Evolutionary conservation across 2,888 invertebrate genomes (phyloP).

Genomic region (Polydrusus tereticollis): DNA sequence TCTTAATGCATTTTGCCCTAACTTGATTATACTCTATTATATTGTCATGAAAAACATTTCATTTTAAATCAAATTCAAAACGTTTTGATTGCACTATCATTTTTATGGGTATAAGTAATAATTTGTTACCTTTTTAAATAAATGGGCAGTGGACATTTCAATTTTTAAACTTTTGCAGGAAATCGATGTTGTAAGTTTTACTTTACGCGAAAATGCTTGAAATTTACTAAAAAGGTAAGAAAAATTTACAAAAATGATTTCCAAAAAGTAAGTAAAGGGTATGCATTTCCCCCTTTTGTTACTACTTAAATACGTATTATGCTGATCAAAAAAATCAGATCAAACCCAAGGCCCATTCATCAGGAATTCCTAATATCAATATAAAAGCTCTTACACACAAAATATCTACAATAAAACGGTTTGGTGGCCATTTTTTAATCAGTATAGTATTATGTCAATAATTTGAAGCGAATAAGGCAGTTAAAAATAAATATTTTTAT

Average conservation of each 20-base stretch:
- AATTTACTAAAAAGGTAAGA: background rate
- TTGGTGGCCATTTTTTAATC: background rate
- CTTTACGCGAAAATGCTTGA: too few species aligned
- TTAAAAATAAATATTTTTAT: too few species aligned
- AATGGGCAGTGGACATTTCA: slow-evolving; percentile 34
- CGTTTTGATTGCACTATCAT: slow-evolving; percentile 50
- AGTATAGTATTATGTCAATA: too few species aligned
- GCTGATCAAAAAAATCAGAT: background rate
- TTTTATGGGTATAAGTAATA: slow-evolving; percentile 50
- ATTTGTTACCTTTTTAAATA: slow-evolving; percentile 48
- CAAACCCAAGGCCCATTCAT: slow-evolving; percentile 9
- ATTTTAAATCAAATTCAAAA: slow-evolving; percentile 17
- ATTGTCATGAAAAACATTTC: slow-evolving; percentile 64
- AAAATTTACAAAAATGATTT: background rate
- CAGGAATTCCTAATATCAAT: slow-evolving; percentile 38
- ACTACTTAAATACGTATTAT: background rate
- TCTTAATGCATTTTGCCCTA: slow-evolving; percentile 59
- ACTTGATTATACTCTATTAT: slow-evolving; percentile 50
- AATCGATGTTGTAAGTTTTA: too few species aligned
- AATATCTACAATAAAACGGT: slow-evolving; percentile 22
- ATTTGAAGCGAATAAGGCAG: too few species aligned
- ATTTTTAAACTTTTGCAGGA: background rate
- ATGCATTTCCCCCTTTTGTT: background rate
- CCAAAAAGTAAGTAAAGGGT: background rate
- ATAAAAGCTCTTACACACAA: slow-evolving; percentile 39